These are phyloP conservation scores for Seira musarum DNA, from an alignment of 2,888 invertebrate genomes.

Conservation along the genomic window DNA sequence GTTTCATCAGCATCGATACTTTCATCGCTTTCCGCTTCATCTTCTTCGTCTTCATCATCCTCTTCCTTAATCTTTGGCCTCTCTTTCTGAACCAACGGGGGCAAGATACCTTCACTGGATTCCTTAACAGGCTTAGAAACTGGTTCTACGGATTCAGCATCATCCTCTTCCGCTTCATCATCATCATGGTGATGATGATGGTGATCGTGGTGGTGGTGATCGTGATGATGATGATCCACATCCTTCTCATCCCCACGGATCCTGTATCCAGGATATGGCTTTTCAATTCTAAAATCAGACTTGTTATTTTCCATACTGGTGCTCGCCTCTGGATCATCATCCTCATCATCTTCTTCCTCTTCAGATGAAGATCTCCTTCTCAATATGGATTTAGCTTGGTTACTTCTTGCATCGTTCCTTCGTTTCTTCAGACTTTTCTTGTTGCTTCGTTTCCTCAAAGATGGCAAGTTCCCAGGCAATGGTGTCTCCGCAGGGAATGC, in stretches of 20 bases:
- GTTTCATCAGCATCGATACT: conserved; percentile 37
- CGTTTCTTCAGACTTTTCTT: not conserved
- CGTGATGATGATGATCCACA: not conserved
- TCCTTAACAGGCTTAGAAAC: conserved; percentile 13
- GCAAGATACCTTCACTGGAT: conserved; percentile 26
- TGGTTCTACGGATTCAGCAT: conserved; percentile 30
- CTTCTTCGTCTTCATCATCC: conserved; percentile 41
- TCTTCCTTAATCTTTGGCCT: conserved; percentile 21
- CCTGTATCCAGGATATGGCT: too few relatives aligned
- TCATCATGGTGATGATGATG: conserved; percentile 7
- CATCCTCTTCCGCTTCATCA: conserved; percentile 32
- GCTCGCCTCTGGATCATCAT: conserved; percentile 36
- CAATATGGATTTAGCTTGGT: conserved; percentile 8
- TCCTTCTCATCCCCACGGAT: too few relatives aligned
- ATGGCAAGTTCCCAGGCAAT: conserved; percentile 39
- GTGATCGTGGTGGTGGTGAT: not conserved
- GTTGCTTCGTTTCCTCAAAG: conserved; percentile 32
- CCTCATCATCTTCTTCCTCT: conserved; percentile 51
- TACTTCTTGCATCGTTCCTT: conserved; percentile 7
- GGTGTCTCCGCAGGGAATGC: conserved; percentile 45
- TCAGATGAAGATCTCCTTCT: conserved; percentile 30
- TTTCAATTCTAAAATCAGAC: conserved; percentile 12
- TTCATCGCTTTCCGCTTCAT: conserved; percentile 37
- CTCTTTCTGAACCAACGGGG: conserved; percentile 27
- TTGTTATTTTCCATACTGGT: conserved; percentile 9